Evolutionary conservation across 1,140 invertebrate species (phyloP), one percentile per base, ranked within the genome.

Genomic region (Bombus superbus): DNA sequence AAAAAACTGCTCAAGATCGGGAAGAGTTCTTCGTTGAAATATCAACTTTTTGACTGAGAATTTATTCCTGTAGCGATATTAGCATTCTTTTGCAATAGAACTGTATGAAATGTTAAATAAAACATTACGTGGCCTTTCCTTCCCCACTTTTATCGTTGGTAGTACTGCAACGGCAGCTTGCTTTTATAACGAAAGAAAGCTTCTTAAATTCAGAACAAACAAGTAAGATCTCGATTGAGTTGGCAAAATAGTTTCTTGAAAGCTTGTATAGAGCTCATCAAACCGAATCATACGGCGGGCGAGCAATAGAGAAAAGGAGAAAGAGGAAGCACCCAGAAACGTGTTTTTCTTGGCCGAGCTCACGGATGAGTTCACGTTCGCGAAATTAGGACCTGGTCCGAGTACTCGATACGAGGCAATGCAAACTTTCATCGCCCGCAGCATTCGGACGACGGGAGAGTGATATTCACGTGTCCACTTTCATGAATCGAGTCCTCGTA

Each of bases 361-460:
- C 44, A 68, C 77, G 77, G 87, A 89, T 80, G 88, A 81, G 80
- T 72, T 78, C 78, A 38, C 44, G 38, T 62, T 89, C 88, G 88
- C 87, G 89, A 90, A 90, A 90, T 90, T 90, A 89, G 88, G 86
- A 79, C 84, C 79, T 69, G 73, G 78, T 74, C 38, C 83, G 76
- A 79, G 47, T 74, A 76, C 68, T 79, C 77, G 80, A 74, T 79
- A 47, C 86, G 47, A 57, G 81, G 66, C 77, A 87, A 81, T 81
- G 85, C 59, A 57, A 82, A 89, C 89, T 90, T 90, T 90, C 89
- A 89, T 90, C 89, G 89, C 89, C 89, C 28, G 88, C 38, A 89
- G 89, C 88, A 77, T 72, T 90, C 88, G 73, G 64, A 85, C 81
- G 13, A 42, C 40, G 77, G 18, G 86, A 87, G 86, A 87, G 77